Evolutionary conservation across 1,140 invertebrate species (phyloP), one percentile per base, ranked within the genome.

Genomic region (Aphidius gifuensis): DNA sequence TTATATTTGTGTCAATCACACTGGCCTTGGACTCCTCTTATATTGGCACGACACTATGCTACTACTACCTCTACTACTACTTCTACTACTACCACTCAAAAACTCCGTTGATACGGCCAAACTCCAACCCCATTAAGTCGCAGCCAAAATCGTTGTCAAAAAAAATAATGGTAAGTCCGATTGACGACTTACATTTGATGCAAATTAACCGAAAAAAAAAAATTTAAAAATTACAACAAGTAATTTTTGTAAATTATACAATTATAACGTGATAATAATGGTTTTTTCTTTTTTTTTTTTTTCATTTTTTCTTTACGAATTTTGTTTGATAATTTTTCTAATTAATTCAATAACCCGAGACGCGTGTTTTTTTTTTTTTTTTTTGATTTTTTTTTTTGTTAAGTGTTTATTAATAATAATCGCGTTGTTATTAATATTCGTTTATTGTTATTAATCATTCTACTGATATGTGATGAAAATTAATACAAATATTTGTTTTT

Each of bases 91-190:
- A 80, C 79, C 74, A 79, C 77, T 80, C 79, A 80, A 81, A 32
- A 74, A 79, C 78, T 80, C 72, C 77, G 77, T 79, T 77, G 79
- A 76, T 78, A 55, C 65, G 74, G 74, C 75, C 75, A 76, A 80
- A 78, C 60, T 70, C 75, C 75, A 77, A 78, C 77, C 77, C 76
- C 74, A 73, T 79, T 80, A 78, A 81, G 77, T 81, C 75, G 79
- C 82, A 81, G 81, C 81, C 76, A 83, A 83, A 83, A 79, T 83
- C 74, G 80, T 83, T 80, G 75, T 82, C 75, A 77, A 82, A 82
- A 82, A 82, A 82, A 83, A 82, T 72, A 83, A 80, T 80, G 82
- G 82, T 83, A 83, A 83, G 82, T 83, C 80, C 74, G 74, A 74
- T 73, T 57, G 76, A 80, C 70, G 80, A 80, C 79, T 80, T 80